Evolutionary conservation across 2,113 vertebrate genomes (phyloP), one percentile per base, ranked within the genome.

Genomic region (Fukomys damarensis): DNA sequence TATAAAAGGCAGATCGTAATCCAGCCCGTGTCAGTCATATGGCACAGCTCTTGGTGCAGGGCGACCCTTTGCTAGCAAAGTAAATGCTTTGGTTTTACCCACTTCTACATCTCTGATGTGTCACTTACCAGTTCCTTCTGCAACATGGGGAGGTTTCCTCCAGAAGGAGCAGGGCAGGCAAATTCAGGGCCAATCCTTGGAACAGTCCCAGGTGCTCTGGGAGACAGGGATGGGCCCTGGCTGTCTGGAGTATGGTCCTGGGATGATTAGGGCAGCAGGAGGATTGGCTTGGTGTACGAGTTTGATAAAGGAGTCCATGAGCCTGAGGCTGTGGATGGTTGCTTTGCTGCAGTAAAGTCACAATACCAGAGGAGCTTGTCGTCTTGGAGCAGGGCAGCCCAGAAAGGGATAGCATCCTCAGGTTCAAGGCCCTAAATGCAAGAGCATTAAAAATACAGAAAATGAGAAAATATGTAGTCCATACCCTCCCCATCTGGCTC

Each of bases 131-230:
- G n/a, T n/a, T n/a, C n/a, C n/a, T n/a, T n/a, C n/a, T n/a, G n/a
- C n/a, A n/a, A n/a, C n/a, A n/a, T n/a, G 0, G 1, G 68, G 9
- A 35, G 35, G 68, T 41, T 72, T 72, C 68, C n/a, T 10, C 19
- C 3, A 9, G 4, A 8, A 41, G 58, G 14, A 61, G 19, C 4
- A 2, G 1, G 9, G 0, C 7, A 17, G 28, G 59, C 30, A 22
- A 35, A 19, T 12, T 12, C 30, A 63, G 41, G 28, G 19, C 11
- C 5, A 14, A 32, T 28, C 20, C 5, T 49, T 19, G 30, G 82
- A 3, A 12, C 41, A 35, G 32, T 46, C 26, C 52, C 77, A n/a
- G 32, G 20, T 2, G 52, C 52, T 24, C 32, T 46, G 38, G 70
- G 38, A 0, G 81, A 17, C 7, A 32, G 26, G 28, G 16, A 28